These are phyloP conservation scores for Psophia crepitans DNA, from an alignment of 2,113 vertebrate genomes.

Conservation along the genomic window DNA sequence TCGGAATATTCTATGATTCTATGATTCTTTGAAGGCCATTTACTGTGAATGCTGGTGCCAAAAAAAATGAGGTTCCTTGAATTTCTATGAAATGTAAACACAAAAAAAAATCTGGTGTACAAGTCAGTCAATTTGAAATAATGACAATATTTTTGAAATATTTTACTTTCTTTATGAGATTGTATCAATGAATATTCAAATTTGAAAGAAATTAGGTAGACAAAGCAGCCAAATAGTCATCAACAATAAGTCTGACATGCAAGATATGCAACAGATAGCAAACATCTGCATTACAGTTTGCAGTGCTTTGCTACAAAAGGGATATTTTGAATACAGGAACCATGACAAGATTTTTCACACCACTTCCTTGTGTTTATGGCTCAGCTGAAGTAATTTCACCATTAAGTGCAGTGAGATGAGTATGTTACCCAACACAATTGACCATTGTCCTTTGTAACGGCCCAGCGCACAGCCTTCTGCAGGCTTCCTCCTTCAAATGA, in stretches of 20 bases:
- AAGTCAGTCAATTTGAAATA: neutral
- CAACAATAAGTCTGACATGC: neutral
- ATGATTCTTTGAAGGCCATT: neutral
- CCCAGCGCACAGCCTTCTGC: neutral
- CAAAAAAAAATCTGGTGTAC: neutral
- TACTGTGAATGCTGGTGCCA: neutral
- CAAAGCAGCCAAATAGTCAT: neutral
- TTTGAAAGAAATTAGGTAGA: neutral
- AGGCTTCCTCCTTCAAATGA: neutral
- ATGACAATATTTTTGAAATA: neutral
- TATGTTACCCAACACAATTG: neutral
- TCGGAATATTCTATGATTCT: no score
- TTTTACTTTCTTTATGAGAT: neutral
- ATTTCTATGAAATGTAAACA: neutral
- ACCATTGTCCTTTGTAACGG: neutral
- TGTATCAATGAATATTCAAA: neutral
- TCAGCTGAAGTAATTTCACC: neutral
- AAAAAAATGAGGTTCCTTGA: neutral
- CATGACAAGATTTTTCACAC: neutral
- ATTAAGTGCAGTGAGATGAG: neutral
- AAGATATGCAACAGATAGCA: neutral
- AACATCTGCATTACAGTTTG: neutral
- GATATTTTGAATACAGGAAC: neutral
- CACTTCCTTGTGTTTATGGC: neutral
- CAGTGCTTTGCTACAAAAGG: neutral